Percentiles rank a stretch among this genome's conserved stretches.
Evolutionary conservation across 1,140 invertebrate genomes (phyloP).

Genomic region (Bradynema listronoti): DNA sequence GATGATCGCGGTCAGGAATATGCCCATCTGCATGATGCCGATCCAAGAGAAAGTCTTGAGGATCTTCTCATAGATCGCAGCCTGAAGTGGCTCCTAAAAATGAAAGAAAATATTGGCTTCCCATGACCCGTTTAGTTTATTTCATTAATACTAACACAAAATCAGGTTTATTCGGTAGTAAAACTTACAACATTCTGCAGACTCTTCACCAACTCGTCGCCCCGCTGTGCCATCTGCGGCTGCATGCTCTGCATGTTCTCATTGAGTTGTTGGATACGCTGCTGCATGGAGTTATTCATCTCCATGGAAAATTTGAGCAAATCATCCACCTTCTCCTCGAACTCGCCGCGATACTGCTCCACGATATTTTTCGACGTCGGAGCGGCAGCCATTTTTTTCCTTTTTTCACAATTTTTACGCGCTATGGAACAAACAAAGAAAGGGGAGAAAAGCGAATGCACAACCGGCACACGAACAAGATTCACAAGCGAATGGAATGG

Average conservation of each 20-base stretch:
- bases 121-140: neutral
- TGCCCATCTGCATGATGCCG: constrained; percentile 12
- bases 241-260: neutral
- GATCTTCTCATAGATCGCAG: constrained; percentile 7
- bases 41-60: constrained; percentile 18
- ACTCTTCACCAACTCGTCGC: constrained; percentile 5
- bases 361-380: constrained; percentile 1
- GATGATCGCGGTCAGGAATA: constrained; percentile 13
- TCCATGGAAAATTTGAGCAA: constrained; percentile 2
- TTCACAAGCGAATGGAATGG: no score
- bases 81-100: constrained; percentile 22
- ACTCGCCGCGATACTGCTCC: constrained; percentile 10
- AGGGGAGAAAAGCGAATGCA: no score
- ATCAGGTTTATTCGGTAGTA: neutral
- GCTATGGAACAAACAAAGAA: no score
- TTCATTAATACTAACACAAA: neutral
- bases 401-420: no score
- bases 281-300: constrained; percentile 3
- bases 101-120: neutral
- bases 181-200: constrained; percentile 20
- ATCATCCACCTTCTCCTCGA: constrained; percentile 16
- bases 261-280: constrained; percentile 5
- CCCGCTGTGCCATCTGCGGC: neutral
- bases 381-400: no score
- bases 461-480: no score